phyloP scores from a whole-genome alignment of 2,797 vertebrate species.

The Sebastes wilsoni region DNA sequence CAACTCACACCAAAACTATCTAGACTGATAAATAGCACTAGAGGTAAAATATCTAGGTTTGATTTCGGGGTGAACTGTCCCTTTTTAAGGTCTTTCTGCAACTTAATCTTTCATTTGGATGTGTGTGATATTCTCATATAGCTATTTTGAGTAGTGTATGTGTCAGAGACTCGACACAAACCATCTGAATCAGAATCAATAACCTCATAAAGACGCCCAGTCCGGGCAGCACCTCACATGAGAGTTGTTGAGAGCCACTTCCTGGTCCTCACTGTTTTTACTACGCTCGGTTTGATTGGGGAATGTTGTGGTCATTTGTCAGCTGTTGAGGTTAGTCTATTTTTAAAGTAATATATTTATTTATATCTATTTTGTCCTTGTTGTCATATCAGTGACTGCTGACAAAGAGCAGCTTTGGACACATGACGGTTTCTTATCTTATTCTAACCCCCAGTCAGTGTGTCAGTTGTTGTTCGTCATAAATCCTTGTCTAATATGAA shows the following conservation, averaged over 20 bases:
- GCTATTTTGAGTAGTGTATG: background rate
- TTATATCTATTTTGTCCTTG: background rate
- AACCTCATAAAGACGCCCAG: background rate
- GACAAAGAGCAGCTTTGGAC: no score
- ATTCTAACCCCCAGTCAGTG: background rate
- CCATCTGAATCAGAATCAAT: background rate
- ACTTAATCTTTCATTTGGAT: background rate
- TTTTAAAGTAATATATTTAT: background rate
- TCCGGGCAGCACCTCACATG: background rate
- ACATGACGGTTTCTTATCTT: no score
- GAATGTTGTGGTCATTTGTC: constrained; percentile 3
- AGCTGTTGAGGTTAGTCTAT: background rate
- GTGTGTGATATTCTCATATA: background rate
- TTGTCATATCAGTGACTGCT: background rate
- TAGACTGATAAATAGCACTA: no score
- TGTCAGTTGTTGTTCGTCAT: background rate
- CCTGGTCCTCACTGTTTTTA: background rate
- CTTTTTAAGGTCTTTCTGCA: background rate
- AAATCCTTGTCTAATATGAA: background rate
- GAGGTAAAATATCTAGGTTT: background rate
- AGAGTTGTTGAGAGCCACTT: constrained; percentile 3
- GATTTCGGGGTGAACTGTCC: background rate
- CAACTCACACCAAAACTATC: background rate
- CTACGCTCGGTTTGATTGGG: background rate
- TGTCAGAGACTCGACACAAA: background rate